These are phyloP conservation scores for Lampris megalopsis DNA, from an alignment of 2,113 vertebrate genomes.

Conservation along the genomic window DNA sequence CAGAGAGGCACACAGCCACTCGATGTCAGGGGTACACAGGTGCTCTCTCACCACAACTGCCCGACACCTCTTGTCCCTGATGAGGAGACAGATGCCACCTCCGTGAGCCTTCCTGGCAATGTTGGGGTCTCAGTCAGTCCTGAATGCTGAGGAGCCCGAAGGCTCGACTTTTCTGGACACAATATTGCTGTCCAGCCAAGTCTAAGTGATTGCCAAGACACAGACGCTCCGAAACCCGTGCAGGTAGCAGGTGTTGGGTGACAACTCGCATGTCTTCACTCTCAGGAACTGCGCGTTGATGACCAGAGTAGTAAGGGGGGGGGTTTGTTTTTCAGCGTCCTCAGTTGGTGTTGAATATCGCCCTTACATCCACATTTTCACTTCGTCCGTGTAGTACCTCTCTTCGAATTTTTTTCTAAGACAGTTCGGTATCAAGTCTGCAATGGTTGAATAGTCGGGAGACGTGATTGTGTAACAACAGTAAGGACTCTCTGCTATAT, in stretches of 20 bases:
- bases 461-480: background rate
- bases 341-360: background rate
- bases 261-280: slow-evolving; percentile 10
- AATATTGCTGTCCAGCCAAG: slow-evolving; percentile 8
- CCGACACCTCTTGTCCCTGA: slow-evolving; percentile 22
- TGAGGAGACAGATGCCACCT: slow-evolving; percentile 3
- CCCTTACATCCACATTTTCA: background rate
- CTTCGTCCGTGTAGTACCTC: background rate
- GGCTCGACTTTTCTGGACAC: background rate
- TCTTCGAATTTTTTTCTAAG: background rate
- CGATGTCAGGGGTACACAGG: slow-evolving; percentile 16
- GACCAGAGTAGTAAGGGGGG: slow-evolving; percentile 8
- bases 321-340: background rate
- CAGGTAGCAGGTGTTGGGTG: slow-evolving; percentile 10
- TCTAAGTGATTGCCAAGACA: slow-evolving; percentile 14
- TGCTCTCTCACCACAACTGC: slow-evolving; percentile 12
- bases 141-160: background rate
- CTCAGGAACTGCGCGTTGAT: slow-evolving; percentile 11
- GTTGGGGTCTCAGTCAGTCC: background rate
- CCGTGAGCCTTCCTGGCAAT: background rate
- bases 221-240: slow-evolving; percentile 7
- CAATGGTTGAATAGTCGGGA: background rate
- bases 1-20: slow-evolving; percentile 6
- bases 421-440: background rate
- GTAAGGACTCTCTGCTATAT: background rate